Evolutionary conservation across 2,888 invertebrate species (phyloP).

Genomic region (Drosophila stalkeri): DNA sequence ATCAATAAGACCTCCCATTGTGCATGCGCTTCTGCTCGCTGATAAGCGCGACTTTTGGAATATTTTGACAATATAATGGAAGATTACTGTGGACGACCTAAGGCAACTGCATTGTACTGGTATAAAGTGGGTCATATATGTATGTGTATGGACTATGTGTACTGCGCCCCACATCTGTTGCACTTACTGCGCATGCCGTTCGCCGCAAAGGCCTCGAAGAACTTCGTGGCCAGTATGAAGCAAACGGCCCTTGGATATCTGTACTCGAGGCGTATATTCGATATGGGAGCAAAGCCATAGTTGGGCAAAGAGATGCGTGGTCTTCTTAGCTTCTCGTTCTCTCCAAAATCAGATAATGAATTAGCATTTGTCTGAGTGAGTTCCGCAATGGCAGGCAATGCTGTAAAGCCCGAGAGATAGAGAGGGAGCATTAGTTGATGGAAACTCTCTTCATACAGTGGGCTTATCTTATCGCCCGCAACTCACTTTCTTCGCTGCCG

Average conservation of each 20-base stretch:
- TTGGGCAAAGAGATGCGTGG: constrained; percentile 56
- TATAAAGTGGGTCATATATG: constrained; percentile 21
- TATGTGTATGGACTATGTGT: background rate
- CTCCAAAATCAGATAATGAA: constrained; percentile 24
- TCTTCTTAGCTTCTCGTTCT: constrained; percentile 42
- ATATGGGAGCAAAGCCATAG: constrained; percentile 75
- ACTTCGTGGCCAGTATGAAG: constrained; percentile 83
- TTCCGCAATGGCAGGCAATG: constrained; percentile 76
- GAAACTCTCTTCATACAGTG: constrained; percentile 1
- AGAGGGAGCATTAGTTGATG: background rate
- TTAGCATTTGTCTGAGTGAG: constrained; percentile 46
- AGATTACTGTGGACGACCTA: constrained; percentile 50
- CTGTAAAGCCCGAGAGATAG: constrained; percentile 41
- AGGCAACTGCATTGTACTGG: constrained; percentile 21
- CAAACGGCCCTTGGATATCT: constrained; percentile 84
- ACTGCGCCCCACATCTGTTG: background rate
- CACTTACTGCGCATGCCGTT: constrained; percentile 85
- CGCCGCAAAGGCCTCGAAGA: constrained; percentile 85
- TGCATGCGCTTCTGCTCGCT: constrained; percentile 23
- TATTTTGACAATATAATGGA: constrained; percentile 53
- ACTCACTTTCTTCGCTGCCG: constrained; percentile 83
- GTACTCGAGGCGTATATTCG: constrained; percentile 64
- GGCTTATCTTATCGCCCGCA: constrained; percentile 46
- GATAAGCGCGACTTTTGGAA: constrained; percentile 56
- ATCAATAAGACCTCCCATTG: constrained; percentile 45